phyloP scores from a whole-genome alignment of 2,113 vertebrate species.

The Leucopsar rothschildi region DNA sequence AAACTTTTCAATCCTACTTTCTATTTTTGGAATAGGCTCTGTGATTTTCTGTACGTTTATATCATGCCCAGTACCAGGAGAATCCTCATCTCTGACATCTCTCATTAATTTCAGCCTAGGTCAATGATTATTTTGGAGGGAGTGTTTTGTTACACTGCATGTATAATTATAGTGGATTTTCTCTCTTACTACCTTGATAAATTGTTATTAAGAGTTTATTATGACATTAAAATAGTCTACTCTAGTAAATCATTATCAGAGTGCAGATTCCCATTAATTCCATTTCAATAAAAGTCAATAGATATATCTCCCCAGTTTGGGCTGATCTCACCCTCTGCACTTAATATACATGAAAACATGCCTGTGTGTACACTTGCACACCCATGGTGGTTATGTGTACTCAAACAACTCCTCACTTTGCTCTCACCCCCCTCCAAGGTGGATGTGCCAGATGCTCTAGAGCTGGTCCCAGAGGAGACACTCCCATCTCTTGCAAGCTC shows the following conservation, averaged over 20 bases:
- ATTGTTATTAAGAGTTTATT: neutral
- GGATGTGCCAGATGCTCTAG: neutral
- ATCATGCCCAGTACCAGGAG: neutral
- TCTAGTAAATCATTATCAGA: neutral
- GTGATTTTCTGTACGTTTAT: neutral
- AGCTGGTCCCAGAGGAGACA: neutral
- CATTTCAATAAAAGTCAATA: neutral
- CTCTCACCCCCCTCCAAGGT: neutral
- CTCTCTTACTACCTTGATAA: neutral
- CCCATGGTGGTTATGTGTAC: neutral
- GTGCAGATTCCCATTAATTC: neutral
- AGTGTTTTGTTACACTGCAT: neutral
- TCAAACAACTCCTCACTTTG: neutral
- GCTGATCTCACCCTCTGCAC: neutral
- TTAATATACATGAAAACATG: neutral
- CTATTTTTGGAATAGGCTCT: neutral
- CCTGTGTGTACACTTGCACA: accelerated
- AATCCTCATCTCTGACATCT: neutral
- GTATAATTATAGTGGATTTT: neutral
- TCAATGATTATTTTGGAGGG: neutral
- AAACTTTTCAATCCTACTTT: neutral
- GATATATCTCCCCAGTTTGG: neutral
- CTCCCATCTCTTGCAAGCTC: neutral
- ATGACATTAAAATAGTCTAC: neutral
- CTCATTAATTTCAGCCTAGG: neutral